Conservation (phyloP, 1,140 invertebrate genomes). For the Tetragonula clypearis region DNA sequence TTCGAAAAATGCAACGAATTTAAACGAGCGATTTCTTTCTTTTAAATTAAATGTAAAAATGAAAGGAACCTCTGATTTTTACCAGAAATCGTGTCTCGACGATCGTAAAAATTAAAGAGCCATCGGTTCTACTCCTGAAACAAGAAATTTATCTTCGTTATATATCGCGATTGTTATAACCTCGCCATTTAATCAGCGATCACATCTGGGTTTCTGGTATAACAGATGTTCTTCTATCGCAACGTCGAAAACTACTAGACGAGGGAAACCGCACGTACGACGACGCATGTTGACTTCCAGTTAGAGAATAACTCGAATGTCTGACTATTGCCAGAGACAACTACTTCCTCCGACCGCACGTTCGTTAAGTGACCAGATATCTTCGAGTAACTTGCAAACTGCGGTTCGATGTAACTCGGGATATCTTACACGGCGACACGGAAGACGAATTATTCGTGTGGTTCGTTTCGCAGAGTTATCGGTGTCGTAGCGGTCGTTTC, state of each 20-base stretch:
- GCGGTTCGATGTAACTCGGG: too few species aligned
- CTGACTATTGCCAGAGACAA: neutral
- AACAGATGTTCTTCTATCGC: neutral
- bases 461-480: slow-evolving; percentile 79
- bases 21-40: too few species aligned
- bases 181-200: neutral
- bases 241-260: neutral
- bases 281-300: neutral
- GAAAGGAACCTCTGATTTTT: too few species aligned
- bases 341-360: neutral
- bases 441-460: neutral
- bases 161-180: neutral
- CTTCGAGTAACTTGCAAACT: neutral
- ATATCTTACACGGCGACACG: too few species aligned
- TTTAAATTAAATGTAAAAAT: too few species aligned
- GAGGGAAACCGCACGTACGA: neutral
- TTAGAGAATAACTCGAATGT: neutral
- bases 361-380: neutral
- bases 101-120: too few species aligned
- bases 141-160: neutral
- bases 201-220: too few species aligned
- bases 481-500: slow-evolving; percentile 82
- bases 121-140: neutral
- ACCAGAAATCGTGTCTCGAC: too few species aligned
- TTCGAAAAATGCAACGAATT: neutral